A percentile compares a stretch with the other conserved stretches of the same genome.
Evolutionary conservation across 2,888 invertebrate species (phyloP).

Genomic region (Drosophila leonis): DNA sequence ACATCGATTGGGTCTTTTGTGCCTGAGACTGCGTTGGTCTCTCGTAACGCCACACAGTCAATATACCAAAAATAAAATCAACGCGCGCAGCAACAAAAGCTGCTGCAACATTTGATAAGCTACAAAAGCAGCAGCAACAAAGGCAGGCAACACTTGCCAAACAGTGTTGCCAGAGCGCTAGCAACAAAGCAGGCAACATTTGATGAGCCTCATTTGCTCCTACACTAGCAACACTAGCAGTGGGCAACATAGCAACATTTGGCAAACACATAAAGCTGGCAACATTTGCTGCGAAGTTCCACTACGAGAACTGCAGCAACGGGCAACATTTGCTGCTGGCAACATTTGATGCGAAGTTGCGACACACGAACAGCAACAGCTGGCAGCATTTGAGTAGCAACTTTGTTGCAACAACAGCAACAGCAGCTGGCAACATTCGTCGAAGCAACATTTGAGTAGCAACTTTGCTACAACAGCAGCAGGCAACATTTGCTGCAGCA

Average conservation of each 20-base stretch:
- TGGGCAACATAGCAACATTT: not conserved
- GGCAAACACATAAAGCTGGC: not conserved
- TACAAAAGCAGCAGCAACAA: not conserved
- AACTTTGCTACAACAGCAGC: not conserved
- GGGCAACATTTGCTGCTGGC: not conserved
- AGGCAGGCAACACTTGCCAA: not conserved
- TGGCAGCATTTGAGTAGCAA: not conserved
- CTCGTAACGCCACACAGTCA: conserved; percentile 21
- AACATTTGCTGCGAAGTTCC: not conserved
- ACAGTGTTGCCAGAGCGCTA: not conserved
- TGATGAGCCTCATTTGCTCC: not conserved
- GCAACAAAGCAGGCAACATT: not conserved
- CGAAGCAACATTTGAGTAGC: not conserved
- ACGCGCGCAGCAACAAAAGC: conserved; percentile 8
- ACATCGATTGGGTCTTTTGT: conserved; percentile 18
- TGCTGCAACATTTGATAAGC: not conserved
- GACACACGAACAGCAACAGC: not conserved
- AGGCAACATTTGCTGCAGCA: not conserved
- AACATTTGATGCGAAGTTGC: not conserved
- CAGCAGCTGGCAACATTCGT: not conserved
- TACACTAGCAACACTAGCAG: not conserved
- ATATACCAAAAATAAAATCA: conserved; percentile 59
- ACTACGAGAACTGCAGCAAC: too few relatives aligned
- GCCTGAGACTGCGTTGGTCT: conserved; percentile 68
- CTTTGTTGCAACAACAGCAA: not conserved